Base-by-base conservation (phyloP, 2,888 invertebrate genomes). In the Aspidapion aeneum region DNA sequence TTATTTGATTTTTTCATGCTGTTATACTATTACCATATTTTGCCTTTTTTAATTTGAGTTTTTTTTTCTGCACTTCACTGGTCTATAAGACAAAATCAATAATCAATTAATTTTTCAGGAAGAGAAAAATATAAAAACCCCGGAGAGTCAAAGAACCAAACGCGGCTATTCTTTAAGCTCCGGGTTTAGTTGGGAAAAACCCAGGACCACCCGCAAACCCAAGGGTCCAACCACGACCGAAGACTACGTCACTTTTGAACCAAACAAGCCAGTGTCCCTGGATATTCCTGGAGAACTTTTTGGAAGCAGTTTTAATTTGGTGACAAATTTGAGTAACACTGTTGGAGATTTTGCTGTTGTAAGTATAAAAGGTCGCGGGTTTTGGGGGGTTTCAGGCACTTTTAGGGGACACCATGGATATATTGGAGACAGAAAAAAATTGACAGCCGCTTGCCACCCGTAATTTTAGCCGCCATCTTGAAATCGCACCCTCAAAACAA, bases 331-430 rank as follows among this genome's bases (percentile, higher is more conserved):
- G 71, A 89, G 88, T 77, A 87, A 86, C 75, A 79, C 87, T 66
- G 77, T 87, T 71, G 88, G 87, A 49, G 86, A 85, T 73, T 84
- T 87, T 63, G 86, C 90, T 72, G 85, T 88, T 81, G 90, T 89
- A 80, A 79, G 79, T 77, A 58, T 9, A 19, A n/a, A n/a, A n/a
- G n/a, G n/a, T n/a, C n/a, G n/a, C n/a, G n/a, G 7, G 7, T 54
- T 17, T 54, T 17, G 17, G 17, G 7, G n/a, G n/a, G n/a, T n/a
- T n/a, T n/a, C n/a, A n/a, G n/a, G n/a, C n/a, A n/a, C n/a, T n/a
- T n/a, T 12, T 12, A 49, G n/a, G n/a, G n/a, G n/a, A n/a, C n/a
- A n/a, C n/a, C n/a, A n/a, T n/a, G n/a, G n/a, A n/a, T n/a, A n/a
- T n/a, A n/a, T n/a, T n/a, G n/a, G n/a, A n/a, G n/a, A n/a, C n/a